phyloP scores from a whole-genome alignment of 2,888 invertebrate genomes.

The Actias luna region DNA sequence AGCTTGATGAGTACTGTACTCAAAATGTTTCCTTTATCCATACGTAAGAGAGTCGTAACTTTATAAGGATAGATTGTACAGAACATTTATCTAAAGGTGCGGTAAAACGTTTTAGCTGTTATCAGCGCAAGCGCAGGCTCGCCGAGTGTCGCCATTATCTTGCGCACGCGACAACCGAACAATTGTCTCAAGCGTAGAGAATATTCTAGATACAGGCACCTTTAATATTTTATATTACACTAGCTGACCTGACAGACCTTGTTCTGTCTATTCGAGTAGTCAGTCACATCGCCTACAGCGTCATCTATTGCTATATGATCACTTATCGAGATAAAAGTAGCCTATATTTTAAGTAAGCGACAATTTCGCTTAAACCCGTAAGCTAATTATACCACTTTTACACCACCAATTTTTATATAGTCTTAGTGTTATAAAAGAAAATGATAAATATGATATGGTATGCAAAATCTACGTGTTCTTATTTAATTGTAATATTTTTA shows the following conservation, averaged over 20 bases:
- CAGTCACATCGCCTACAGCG: no score
- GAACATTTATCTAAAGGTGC: conserved; percentile 55
- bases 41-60: conserved; percentile 17
- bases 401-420: no score
- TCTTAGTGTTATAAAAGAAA: no score
- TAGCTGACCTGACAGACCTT: background rate
- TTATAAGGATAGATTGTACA: conserved; percentile 30
- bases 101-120: conserved; percentile 64
- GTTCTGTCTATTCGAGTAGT: no score
- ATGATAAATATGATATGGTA: no score
- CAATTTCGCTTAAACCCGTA: no score
- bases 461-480: no score
- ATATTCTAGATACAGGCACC: conserved; percentile 20
- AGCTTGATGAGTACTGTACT: background rate
- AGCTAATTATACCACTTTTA: no score
- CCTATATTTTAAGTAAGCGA: no score
- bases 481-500: no score
- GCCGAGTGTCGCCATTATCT: conserved; percentile 15
- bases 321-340: no score
- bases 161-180: conserved; percentile 15
- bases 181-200: conserved; percentile 10
- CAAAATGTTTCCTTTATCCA: conserved; percentile 9
- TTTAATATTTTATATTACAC: background rate
- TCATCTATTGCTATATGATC: no score
- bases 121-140: conserved; percentile 38